Evolutionary conservation across 2,113 vertebrate species (phyloP).

Genomic region (Uria lomvia): DNA sequence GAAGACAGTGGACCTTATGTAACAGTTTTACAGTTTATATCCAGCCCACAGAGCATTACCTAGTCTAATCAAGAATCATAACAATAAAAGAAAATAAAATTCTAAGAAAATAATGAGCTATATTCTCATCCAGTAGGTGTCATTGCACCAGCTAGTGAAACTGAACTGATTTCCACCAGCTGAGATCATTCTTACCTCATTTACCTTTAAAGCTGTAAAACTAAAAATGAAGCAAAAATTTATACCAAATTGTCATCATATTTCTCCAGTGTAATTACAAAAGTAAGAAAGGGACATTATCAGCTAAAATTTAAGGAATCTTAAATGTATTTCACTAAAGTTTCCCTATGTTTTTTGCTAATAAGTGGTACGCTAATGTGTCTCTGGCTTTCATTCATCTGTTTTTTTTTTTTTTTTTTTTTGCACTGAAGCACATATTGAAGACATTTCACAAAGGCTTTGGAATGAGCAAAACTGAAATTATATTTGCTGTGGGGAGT

Average conservation of each 20-base stretch:
- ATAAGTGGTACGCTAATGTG: fast-evolving
- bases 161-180: background rate
- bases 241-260: background rate
- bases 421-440: background rate
- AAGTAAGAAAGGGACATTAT: background rate
- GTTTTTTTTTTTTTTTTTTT: background rate
- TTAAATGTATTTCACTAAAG: background rate
- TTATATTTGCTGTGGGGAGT: background rate
- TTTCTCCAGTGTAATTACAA: background rate
- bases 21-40: background rate
- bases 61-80: background rate
- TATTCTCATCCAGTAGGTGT: background rate
- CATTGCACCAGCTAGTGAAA: background rate
- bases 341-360: background rate
- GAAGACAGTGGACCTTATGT: background rate
- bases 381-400: background rate
- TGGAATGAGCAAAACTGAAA: background rate
- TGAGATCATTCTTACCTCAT: background rate
- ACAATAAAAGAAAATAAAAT: background rate
- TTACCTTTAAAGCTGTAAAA: background rate
- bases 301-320: background rate
- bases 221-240: background rate
- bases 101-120: background rate
- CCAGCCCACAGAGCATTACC: background rate
- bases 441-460: background rate